Percentiles rank a stretch among this genome's conserved stretches.
phyloP scores from a whole-genome alignment of 1,140 invertebrate species.

The Danaus plexippus region DNA sequence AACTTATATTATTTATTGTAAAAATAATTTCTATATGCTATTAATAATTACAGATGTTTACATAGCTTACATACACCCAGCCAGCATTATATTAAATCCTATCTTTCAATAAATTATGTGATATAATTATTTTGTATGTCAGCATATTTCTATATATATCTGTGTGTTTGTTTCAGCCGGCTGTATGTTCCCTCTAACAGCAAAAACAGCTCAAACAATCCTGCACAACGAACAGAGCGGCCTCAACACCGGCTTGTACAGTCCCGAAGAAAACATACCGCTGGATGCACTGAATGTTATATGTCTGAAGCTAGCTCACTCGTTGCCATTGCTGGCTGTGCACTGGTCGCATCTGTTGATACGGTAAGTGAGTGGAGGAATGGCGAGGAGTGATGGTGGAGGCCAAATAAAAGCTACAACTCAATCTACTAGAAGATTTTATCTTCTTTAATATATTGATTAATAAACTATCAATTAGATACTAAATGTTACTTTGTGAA shows the following conservation, averaged over 20 bases:
- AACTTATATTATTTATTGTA: neutral
- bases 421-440: no score
- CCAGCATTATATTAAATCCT: no score
- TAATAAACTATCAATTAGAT: no score
- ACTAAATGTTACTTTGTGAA: no score
- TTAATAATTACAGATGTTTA: no score
- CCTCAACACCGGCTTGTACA: conserved; percentile 65
- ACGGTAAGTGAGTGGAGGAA: conserved; percentile 29
- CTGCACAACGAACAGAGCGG: conserved; percentile 67
- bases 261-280: conserved; percentile 65
- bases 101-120: no score
- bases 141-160: no score
- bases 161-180: conserved; percentile 42
- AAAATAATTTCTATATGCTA: conserved; percentile 3
- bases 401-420: no score
- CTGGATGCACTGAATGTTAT: conserved; percentile 50
- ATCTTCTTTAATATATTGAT: no score
- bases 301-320: conserved; percentile 45
- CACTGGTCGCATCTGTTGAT: conserved; percentile 68
- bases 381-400: no score
- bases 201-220: conserved; percentile 65
- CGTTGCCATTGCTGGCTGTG: conserved; percentile 47
- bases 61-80: no score
- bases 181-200: conserved; percentile 62
- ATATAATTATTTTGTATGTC: no score